Evolutionary conservation across 2,888 invertebrate genomes (phyloP), one percentile per base, ranked within the genome.

Genomic region (Pseudococcus jackbeardsleyi): DNA sequence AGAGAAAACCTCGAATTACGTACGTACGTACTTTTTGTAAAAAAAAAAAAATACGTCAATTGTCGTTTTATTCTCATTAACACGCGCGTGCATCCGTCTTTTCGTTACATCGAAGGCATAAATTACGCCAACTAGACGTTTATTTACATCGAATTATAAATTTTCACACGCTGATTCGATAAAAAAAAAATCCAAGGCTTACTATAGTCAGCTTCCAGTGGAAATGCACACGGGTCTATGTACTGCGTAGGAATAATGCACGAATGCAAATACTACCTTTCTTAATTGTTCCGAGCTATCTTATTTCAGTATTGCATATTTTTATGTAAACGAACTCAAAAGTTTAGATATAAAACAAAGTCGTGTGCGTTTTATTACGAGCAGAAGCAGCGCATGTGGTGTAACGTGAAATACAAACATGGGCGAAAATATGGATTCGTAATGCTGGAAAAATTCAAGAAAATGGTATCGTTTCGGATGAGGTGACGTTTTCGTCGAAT

Each of bases 401-500:
- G n/a, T 59, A 59, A 59, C n/a, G 15, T 8, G 59, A 59, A 15
- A 59, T n/a, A n/a, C 59, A 59, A n/a, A 59, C 59, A 59, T 59
- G 1, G 59, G n/a, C 59, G 15, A 59, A 59, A 50, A n/a, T 59
- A 17, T n/a, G 7, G 59, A 59, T 17, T 59, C 15, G 17, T n/a
- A 59, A n/a, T 59, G n/a, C n/a, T 7, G 59, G 59, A 59, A 59
- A 59, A 59, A 59, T 59, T 59, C 59, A n/a, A n/a, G n/a, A n/a
- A 59, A 59, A n/a, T 59, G 0, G n/a, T n/a, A n/a, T 59, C 59
- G n/a, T 59, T 17, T 5, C n/a, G 42, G 42, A 42, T 42, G 42
- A 33, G 26, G 59, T n/a, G n/a, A 59, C 12, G n/a, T 59, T n/a
- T 59, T n/a, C 6, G 19, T 59, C 59, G 59, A n/a, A n/a, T 59